Evolutionary conservation across 2,113 vertebrate genomes (phyloP), one percentile per base, ranked within the genome.

Genomic region (Mastomys natalensis): DNA sequence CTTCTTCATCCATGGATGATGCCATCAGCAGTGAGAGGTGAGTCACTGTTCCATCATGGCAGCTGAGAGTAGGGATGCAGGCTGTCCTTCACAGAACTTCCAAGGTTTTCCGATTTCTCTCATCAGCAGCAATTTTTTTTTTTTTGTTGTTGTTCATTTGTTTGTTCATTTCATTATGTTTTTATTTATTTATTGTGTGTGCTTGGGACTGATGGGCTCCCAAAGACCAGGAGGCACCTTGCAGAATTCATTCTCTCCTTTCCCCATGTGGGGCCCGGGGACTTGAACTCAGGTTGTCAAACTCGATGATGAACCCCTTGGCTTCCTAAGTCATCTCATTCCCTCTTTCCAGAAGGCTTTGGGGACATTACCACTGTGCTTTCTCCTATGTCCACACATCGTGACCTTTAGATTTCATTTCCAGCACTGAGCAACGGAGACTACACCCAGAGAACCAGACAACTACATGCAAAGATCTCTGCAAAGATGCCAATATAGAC

Each of bases 11-110:
- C 37, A 1, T 4, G 5, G 9, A 60, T 7, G 40, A 37, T 2
- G 19, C 40, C 21, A 40, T 55, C 10, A 0, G 5, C 6, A 37
- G 17, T 0, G 34, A 13, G 10, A 19, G 51, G 0, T 5, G 13
- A 19, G 4, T 24, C 21, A 7, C n/a, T 55, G 45, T 19, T 45
- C 29, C 13, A 26, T 34, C 8, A 1, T 9, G 29, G 37, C 12
- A 7, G 1, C 11, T 68, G 9, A 66, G 43, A 66, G 4, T 19
- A 17, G 34, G 55, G 22, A 60, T 31, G 16, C 13, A 43, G 21
- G 37, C n/a, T 55, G 13, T 48, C 22, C 88, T 31, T 60, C 70
- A n/a, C 3, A 34, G 24, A 48, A 9, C 11, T 2, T 2, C 55
- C 48, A 7, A 6, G 5, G 9, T 11, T 34, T 55, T 19, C 26